Conservation (phyloP, 2,113 vertebrate species). For the Centropus bengalensis region DNA sequence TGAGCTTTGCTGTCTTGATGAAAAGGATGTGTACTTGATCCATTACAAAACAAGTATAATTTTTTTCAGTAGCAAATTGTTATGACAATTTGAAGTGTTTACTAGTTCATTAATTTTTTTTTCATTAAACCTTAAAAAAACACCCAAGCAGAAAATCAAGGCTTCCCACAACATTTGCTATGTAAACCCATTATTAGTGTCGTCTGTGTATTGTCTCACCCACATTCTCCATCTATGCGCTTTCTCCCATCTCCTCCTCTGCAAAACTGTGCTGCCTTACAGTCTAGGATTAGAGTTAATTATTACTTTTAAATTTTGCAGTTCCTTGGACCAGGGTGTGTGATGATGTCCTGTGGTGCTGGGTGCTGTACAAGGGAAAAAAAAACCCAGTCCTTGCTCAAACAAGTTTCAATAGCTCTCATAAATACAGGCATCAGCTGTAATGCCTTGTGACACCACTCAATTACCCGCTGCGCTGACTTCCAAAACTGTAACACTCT, state of each 20-base stretch:
- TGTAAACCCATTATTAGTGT: conserved; percentile 17
- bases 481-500: not conserved
- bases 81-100: conserved; percentile 37
- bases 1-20: conserved; percentile 34
- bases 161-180: conserved; percentile 7
- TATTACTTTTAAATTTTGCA: not conserved
- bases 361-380: not conserved
- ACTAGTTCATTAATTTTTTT: not conserved
- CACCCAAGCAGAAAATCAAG: conserved; percentile 33
- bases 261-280: not conserved
- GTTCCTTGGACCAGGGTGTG: not conserved
- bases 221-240: not conserved
- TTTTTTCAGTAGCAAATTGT: conserved; percentile 11
- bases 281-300: not conserved
- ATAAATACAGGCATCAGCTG: not conserved
- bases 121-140: conserved; percentile 24
- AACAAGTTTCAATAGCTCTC: not conserved
- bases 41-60: not conserved
- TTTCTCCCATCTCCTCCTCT: conserved; percentile 4
- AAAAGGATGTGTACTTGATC: conserved; percentile 30
- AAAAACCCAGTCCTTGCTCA: not conserved
- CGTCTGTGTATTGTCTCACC: not conserved
- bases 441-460: not conserved
- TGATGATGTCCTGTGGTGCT: not conserved
- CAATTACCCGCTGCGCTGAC: not conserved